phyloP scores from a whole-genome alignment of 1,140 invertebrate species.

The Myzus persicae region DNA sequence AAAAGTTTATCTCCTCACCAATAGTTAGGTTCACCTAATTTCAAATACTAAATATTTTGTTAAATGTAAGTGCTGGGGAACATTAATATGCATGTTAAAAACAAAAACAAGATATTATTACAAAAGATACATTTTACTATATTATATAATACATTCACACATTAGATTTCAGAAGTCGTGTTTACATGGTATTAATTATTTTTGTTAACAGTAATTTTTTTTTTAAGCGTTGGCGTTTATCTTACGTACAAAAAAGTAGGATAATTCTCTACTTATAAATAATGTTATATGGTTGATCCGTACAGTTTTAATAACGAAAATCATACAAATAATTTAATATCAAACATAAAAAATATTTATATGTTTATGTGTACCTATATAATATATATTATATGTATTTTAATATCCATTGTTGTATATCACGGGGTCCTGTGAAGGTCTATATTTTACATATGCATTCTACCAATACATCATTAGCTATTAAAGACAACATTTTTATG shows the following conservation, averaged over 20 bases:
- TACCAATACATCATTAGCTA: not conserved
- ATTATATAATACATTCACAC: not conserved
- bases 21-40: not conserved
- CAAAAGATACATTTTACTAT: constrained; percentile 17
- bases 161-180: not conserved
- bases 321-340: not conserved
- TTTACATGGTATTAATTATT: too few relatives aligned
- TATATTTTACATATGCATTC: not conserved
- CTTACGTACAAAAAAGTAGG: constrained; percentile 24
- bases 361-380: not conserved
- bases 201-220: not conserved
- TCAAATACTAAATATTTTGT: not conserved
- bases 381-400: not conserved
- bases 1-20: not conserved
- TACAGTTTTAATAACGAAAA: not conserved
- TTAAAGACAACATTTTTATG: not conserved
- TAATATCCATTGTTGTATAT: not conserved
- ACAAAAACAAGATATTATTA: constrained; percentile 25
- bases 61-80: not conserved
- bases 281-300: not conserved
- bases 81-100: not conserved
- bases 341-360: not conserved
- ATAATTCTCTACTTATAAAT: not conserved
- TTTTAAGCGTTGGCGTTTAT: constrained; percentile 26
- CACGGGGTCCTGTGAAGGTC: not conserved